These are phyloP conservation scores for Heliconius himera DNA, from an alignment of 1,140 invertebrate genomes.

Conservation along the genomic window DNA sequence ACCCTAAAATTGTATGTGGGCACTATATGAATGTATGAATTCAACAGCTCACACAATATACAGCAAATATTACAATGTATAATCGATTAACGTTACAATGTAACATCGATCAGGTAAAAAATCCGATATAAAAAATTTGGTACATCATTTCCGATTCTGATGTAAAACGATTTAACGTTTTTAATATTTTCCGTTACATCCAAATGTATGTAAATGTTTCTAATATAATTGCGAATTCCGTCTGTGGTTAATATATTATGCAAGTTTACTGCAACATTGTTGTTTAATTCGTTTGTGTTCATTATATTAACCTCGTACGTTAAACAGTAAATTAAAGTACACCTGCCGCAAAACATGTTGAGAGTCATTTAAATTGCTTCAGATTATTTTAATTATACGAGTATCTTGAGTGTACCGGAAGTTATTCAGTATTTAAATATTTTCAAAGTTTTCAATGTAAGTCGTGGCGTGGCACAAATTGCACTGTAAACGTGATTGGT, in stretches of 20 bases:
- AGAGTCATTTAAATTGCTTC: background rate
- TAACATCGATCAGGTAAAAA: too few relatives aligned
- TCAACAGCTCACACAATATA: too few relatives aligned
- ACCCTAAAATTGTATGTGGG: too few relatives aligned
- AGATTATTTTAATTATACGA: background rate
- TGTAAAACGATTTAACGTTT: too few relatives aligned
- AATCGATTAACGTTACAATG: too few relatives aligned
- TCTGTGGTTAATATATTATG: background rate
- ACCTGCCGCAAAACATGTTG: background rate
- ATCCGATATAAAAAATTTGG: too few relatives aligned
- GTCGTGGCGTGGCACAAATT: too few relatives aligned
- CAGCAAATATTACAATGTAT: too few relatives aligned
- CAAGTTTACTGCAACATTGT: background rate
- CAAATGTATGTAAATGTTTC: background rate
- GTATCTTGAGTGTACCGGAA: background rate
- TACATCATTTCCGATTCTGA: too few relatives aligned
- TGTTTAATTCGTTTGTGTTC: slow-evolving; percentile 1
- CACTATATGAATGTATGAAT: too few relatives aligned
- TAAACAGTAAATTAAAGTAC: slow-evolving; percentile 3
- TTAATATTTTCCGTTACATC: too few relatives aligned
- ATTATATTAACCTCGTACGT: background rate
- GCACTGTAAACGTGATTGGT: too few relatives aligned
- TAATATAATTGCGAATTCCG: background rate
- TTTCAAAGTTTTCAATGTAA: background rate
- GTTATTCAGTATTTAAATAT: background rate